These are phyloP conservation scores for Drosophila tanythrix DNA, from an alignment of 2,888 invertebrate species.

Conservation along the genomic window DNA sequence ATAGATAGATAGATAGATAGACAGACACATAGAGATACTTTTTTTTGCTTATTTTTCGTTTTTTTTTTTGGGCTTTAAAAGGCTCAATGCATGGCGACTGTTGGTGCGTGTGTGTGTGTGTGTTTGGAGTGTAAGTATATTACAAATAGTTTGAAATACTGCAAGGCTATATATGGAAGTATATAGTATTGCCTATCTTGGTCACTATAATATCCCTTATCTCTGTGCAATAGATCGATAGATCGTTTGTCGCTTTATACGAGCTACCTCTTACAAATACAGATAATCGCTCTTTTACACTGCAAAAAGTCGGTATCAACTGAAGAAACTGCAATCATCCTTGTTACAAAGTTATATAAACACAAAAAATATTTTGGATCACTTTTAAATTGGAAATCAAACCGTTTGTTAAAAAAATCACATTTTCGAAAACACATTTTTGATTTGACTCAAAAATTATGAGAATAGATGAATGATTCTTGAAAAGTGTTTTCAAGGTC, in stretches of 20 bases:
- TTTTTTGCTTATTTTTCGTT: constrained; percentile 10
- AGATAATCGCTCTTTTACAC: constrained; percentile 43
- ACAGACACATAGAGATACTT: constrained; percentile 33
- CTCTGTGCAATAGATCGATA: constrained; percentile 52
- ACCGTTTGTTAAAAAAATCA: neutral
- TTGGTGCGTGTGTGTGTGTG: neutral
- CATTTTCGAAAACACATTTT: neutral
- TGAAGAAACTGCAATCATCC: neutral
- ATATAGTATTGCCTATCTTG: constrained; percentile 39
- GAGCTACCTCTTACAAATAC: constrained; percentile 46
- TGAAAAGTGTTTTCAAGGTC: neutral
- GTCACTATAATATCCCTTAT: constrained; percentile 47
- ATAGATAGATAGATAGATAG: constrained; percentile 10
- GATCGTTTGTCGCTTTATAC: constrained; percentile 45
- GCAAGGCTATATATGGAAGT: neutral
- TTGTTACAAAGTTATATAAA: neutral
- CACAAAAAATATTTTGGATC: neutral
- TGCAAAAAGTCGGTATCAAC: constrained; percentile 14
- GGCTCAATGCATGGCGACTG: constrained; percentile 45
- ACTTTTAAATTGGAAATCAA: neutral
- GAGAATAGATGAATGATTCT: neutral
- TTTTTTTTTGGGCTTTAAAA: constrained; percentile 25
- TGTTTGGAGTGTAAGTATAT: constrained; percentile 6
- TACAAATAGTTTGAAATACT: constrained; percentile 16
- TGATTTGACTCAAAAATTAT: neutral